These are phyloP conservation scores for Clusia tigrina DNA, from an alignment of 2,888 invertebrate genomes.

Conservation along the genomic window DNA sequence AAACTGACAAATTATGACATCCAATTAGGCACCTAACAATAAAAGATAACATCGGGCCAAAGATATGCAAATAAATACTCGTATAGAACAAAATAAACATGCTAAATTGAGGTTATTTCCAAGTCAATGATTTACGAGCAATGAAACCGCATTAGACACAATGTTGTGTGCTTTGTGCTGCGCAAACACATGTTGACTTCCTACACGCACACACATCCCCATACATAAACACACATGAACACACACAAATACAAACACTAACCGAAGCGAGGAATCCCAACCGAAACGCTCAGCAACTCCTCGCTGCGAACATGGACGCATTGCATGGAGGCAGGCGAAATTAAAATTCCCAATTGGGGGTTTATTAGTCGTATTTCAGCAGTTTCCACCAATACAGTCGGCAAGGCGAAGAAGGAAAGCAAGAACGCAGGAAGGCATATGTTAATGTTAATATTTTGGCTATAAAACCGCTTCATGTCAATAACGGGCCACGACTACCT, in stretches of 20 bases:
- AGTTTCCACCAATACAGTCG: not conserved
- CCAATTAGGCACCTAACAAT: conserved; percentile 33
- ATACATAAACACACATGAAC: not conserved
- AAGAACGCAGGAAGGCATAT: conserved; percentile 7
- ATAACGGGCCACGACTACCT: conserved; percentile 14
- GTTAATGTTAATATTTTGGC: conserved; percentile 14
- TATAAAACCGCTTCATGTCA: conserved; percentile 17
- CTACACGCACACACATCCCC: not conserved
- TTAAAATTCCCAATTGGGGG: not conserved
- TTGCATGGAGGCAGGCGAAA: not conserved
- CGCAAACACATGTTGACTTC: too few relatives aligned
- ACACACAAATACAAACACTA: not conserved
- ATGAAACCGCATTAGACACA: conserved; percentile 45
- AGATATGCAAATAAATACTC: conserved; percentile 18
- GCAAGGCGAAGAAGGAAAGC: not conserved
- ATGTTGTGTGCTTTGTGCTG: conserved; percentile 5
- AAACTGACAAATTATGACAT: conserved; percentile 37
- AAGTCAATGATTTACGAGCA: conserved; percentile 46
- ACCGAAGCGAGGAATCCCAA: conserved; percentile 4
- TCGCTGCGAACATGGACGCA: conserved; percentile 3
- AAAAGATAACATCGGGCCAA: conserved; percentile 24
- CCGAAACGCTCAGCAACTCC: conserved; percentile 18
- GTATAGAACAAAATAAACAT: conserved; percentile 30
- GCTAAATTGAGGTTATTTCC: conserved; percentile 31
- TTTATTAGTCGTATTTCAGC: conserved; percentile 5